These are phyloP conservation scores for Musca domestica DNA, from an alignment of 1,140 invertebrate genomes.

Conservation along the genomic window DNA sequence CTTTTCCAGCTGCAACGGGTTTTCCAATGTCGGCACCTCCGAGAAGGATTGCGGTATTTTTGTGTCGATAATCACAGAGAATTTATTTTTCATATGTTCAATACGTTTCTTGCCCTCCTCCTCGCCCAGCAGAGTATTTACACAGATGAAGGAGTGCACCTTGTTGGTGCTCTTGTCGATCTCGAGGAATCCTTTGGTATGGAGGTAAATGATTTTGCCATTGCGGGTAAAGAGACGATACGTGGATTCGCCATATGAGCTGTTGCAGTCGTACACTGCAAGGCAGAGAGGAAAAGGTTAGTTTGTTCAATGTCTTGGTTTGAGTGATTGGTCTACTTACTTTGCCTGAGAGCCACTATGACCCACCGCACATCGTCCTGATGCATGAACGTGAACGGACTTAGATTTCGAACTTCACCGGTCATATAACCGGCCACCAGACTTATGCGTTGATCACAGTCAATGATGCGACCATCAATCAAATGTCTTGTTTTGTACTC, in stretches of 20 bases:
- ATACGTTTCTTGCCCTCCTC: constrained; percentile 68
- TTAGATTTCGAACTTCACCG: constrained; percentile 75
- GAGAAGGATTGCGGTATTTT: constrained; percentile 49
- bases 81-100: constrained; percentile 70
- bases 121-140: constrained; percentile 75
- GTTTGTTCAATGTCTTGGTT: not conserved
- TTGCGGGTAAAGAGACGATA: constrained; percentile 77
- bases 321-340: constrained; percentile 60
- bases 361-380: constrained; percentile 80
- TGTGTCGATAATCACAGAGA: constrained; percentile 61
- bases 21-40: constrained; percentile 61
- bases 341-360: constrained; percentile 77
- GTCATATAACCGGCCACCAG: constrained; percentile 81
- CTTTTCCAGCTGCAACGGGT: constrained; percentile 64
- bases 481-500: constrained; percentile 84
- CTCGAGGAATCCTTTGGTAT: constrained; percentile 75
- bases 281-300: not conserved
- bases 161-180: constrained; percentile 67
- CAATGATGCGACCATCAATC: constrained; percentile 79
- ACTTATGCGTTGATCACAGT: constrained; percentile 81
- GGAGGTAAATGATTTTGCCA: constrained; percentile 76
- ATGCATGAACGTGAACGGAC: constrained; percentile 84
- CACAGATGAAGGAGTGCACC: constrained; percentile 78
- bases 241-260: constrained; percentile 73
- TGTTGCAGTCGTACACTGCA: constrained; percentile 77